A percentile compares a stretch with the other conserved stretches of the same genome.
phyloP scores from a whole-genome alignment of 2,113 vertebrate genomes.

The Abramis brama region DNA sequence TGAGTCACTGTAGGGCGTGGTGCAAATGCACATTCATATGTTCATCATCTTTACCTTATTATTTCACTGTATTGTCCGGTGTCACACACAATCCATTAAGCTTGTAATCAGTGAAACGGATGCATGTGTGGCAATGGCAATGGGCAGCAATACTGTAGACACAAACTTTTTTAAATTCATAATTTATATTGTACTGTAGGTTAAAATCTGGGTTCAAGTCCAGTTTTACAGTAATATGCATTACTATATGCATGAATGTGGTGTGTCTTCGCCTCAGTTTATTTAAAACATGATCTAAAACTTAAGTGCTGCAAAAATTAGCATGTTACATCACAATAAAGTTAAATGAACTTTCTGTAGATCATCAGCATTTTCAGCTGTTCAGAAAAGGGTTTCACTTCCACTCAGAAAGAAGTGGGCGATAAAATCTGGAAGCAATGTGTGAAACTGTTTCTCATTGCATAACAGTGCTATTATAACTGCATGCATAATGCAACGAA shows the following conservation, averaged over 20 bases:
- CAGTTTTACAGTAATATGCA: not conserved
- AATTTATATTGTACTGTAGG: not conserved
- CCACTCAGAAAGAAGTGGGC: constrained; percentile 23
- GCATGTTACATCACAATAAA: not conserved
- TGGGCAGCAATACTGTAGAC: not conserved
- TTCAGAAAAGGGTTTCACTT: constrained; percentile 18
- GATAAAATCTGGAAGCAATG: constrained; percentile 17
- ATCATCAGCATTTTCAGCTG: constrained; percentile 12
- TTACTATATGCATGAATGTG: no score
- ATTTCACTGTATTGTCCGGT: not conserved
- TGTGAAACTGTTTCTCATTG: constrained; percentile 21
- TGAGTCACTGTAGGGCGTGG: constrained; percentile 61
- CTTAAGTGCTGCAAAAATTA: not conserved
- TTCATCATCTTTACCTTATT: not conserved
- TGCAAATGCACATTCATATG: constrained; percentile 12
- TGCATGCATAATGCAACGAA: not conserved
- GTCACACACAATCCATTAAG: not conserved
- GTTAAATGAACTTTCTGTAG: constrained; percentile 16
- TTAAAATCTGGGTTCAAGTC: not conserved
- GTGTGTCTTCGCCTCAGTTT: not conserved
- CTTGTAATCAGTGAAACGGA: not conserved
- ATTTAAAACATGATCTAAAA: not conserved
- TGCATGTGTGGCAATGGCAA: not conserved
- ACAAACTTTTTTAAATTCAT: not conserved
- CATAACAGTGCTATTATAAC: constrained; percentile 31